Conservation (phyloP, 1,140 invertebrate species). For the Brachionus manjavacas region DNA sequence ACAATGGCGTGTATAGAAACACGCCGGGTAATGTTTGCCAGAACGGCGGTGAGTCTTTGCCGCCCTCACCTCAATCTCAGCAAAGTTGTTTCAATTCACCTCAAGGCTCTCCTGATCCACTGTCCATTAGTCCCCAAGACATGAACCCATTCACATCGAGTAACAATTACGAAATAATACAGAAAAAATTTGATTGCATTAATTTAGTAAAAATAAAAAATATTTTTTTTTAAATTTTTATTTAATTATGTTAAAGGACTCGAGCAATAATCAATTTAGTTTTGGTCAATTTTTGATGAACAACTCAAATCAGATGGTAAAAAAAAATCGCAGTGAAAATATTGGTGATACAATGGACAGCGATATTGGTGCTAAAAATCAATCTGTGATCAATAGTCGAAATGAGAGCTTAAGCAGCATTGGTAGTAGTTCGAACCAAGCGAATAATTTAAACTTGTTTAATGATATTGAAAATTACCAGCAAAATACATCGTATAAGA, state of each 20-base stretch:
- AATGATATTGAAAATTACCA: neutral
- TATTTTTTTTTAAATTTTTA: neutral
- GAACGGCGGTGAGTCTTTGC: conserved; percentile 8
- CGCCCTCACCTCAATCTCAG: conserved; percentile 33
- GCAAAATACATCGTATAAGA: neutral
- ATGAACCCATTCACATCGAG: neutral
- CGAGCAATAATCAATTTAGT: neutral
- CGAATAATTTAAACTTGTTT: neutral
- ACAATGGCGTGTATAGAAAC: neutral
- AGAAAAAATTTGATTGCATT: conserved; percentile 39
- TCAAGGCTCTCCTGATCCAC: conserved; percentile 18
- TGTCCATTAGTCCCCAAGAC: conserved; percentile 32
- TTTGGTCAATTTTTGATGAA: neutral
- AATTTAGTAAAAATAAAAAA: neutral
- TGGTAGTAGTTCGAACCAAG: conserved; percentile 4
- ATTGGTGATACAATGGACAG: neutral
- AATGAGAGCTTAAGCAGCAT: conserved; percentile 31
- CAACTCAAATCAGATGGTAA: neutral
- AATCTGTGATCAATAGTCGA: neutral
- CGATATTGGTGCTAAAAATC: conserved; percentile 10
- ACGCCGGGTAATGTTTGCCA: neutral
- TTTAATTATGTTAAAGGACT: neutral
- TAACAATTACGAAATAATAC: conserved; percentile 31
- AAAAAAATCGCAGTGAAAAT: neutral
- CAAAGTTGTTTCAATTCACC: conserved; percentile 42